Conservation (phyloP, 1,140 invertebrate genomes). For the Vanessa atalanta region DNA sequence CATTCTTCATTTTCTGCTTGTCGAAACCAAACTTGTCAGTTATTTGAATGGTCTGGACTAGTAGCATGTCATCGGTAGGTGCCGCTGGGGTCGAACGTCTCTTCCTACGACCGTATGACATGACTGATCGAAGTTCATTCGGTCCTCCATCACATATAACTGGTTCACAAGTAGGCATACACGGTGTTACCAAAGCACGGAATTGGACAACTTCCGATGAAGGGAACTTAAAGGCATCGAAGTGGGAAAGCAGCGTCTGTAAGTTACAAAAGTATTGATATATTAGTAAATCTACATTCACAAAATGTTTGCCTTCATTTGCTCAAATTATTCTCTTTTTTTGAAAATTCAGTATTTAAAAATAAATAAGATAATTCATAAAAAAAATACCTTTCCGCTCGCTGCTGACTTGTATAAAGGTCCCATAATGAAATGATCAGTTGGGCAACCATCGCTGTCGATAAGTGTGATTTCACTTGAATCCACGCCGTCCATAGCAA, state of each 20-base stretch:
- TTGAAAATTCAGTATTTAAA: background rate
- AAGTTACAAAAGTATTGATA: constrained; percentile 43
- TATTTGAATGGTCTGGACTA: constrained; percentile 95
- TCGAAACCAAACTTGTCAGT: constrained; percentile 95
- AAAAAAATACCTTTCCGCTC: constrained; percentile 84
- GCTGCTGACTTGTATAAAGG: constrained; percentile 90
- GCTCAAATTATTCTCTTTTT: background rate
- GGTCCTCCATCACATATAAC: constrained; percentile 92
- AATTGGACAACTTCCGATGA: constrained; percentile 97
- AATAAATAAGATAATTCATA: constrained; percentile 8
- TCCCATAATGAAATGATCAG: constrained; percentile 96
- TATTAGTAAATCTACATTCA: background rate
- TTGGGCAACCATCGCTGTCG: constrained; percentile 95
- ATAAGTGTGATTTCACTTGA: constrained; percentile 95
- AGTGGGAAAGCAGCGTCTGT: constrained; percentile 92
- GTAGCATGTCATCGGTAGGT: constrained; percentile 89
- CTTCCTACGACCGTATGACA: constrained; percentile 89
- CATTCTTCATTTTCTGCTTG: constrained; percentile 78
- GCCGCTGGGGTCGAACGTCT: constrained; percentile 81
- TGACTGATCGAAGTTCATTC: constrained; percentile 89
- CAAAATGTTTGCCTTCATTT: background rate
- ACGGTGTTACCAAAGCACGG: constrained; percentile 95
- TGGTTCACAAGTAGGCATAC: constrained; percentile 94
- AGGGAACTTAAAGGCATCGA: constrained; percentile 98
- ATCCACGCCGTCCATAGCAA: constrained; percentile 96